phyloP scores from a whole-genome alignment of 2,113 vertebrate species.

The Bagarius yarrelli region DNA sequence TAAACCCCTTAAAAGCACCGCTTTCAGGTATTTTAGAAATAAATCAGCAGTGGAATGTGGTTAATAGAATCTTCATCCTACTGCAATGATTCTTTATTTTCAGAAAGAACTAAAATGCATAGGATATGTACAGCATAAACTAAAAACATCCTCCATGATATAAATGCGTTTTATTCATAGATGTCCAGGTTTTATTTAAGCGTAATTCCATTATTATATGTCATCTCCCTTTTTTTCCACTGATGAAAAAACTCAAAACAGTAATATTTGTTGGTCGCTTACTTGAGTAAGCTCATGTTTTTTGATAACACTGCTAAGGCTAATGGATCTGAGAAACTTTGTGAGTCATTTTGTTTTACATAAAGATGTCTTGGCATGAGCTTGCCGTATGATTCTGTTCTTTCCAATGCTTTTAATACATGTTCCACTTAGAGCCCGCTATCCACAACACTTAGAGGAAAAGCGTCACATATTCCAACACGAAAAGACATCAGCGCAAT shows the following conservation, averaged over 20 bases:
- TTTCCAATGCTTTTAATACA: not conserved
- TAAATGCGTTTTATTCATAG: not conserved
- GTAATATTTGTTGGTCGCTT: not conserved
- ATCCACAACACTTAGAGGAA: not conserved
- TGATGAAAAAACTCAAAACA: not conserved
- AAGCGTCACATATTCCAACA: not conserved
- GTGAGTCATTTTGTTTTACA: conserved; percentile 2
- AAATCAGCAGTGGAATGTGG: no score
- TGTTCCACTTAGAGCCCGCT: not conserved
- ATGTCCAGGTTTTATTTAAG: not conserved
- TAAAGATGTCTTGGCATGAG: not conserved
- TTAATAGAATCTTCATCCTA: no score
- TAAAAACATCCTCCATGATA: no score
- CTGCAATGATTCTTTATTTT: no score
- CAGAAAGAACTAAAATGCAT: no score
- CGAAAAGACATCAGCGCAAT: not conserved
- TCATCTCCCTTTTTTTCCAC: not conserved
- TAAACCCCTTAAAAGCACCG: no score
- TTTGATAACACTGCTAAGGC: not conserved
- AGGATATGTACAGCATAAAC: no score
- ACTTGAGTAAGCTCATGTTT: no score
- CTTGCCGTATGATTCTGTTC: not conserved
- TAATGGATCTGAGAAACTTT: not conserved
- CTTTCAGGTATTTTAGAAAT: no score
- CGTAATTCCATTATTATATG: not conserved